Evolutionary conservation across 2,888 invertebrate species (phyloP), one percentile per base, ranked within the genome.

Genomic region (Drosophila neonasuta): DNA sequence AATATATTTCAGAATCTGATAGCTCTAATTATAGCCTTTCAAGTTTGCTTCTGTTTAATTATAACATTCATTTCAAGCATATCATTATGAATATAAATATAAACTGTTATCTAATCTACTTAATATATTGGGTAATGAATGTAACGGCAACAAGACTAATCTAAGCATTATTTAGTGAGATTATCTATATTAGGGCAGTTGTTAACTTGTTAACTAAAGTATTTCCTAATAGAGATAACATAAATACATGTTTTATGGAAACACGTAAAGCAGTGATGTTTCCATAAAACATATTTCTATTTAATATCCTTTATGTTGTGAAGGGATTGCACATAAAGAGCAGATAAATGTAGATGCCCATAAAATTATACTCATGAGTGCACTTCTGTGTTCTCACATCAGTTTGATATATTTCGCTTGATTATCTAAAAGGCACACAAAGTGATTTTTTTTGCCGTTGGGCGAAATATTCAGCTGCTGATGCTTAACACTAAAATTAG

Each of bases 401-500:
- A 5, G 34, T 50, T 30, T 41, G 9, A 51, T 51, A 52, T 48
- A 41, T 17, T 44, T 57, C 29, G 11, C 48, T 44, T 44, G 39
- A 39, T 34, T 36, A 44, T 20, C 20, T 41, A 17, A 54, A 17
- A 41, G 46, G n/a, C 34, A 34, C 10, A 9, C 41, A 54, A 51
- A 61, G 34, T 17, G 17, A 42, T 48, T 49, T 48, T 24, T 24
- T 60, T 29, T 36, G 8, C 10, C 24, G 7, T 45, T 20, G 5
- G 8, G 8, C 42, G 13, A 29, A 15, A 54, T 63, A 42, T 62
- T 55, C 39, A 3, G 29, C 7, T 5, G 36, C n/a, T 13, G 13
- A 36, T 9, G 30, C 29, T 66, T 66, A 50, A 13, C 46, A 61
- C 13, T 39, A 2, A 63, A 68, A 74, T 78, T 68, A 59, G 46